phyloP scores from a whole-genome alignment of 2,888 invertebrate genomes.

The Lasioglossum morio region DNA sequence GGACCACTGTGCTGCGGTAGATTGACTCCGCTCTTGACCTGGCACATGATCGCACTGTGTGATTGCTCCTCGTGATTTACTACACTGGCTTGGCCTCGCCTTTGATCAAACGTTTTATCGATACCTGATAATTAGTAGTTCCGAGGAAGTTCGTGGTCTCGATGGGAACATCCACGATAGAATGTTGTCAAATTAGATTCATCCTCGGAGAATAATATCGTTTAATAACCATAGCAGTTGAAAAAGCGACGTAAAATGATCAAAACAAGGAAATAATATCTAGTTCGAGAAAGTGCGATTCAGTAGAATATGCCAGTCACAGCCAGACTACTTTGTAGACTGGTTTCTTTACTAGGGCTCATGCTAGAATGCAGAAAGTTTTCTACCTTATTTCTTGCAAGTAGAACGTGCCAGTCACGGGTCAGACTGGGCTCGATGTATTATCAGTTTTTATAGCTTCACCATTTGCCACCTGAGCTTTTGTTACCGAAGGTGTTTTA shows the following conservation, averaged over 20 bases:
- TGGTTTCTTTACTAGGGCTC: not conserved
- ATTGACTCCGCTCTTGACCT: not conserved
- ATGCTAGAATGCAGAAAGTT: not conserved
- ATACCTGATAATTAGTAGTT: not conserved
- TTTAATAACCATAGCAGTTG: no score
- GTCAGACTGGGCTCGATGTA: not conserved
- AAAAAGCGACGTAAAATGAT: no score
- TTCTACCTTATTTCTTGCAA: not conserved
- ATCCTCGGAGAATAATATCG: not conserved
- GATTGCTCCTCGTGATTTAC: not conserved
- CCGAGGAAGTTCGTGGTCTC: not conserved
- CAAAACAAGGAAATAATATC: no score
- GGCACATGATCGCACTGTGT: not conserved
- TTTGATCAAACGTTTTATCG: constrained; percentile 2
- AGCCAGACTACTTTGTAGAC: not conserved
- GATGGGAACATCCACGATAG: not conserved
- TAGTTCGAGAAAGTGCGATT: not conserved
- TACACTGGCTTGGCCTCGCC: not conserved
- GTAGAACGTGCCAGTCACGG: not conserved
- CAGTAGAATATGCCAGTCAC: not conserved
- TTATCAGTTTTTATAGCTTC: not conserved
- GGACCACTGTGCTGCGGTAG: no score
- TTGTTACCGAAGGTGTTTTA: not conserved
- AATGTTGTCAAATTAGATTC: not conserved
- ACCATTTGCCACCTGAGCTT: not conserved